These are phyloP conservation scores for Parotocinclus haroldoi DNA, from an alignment of 2,797 vertebrate species.

Conservation along the genomic window DNA sequence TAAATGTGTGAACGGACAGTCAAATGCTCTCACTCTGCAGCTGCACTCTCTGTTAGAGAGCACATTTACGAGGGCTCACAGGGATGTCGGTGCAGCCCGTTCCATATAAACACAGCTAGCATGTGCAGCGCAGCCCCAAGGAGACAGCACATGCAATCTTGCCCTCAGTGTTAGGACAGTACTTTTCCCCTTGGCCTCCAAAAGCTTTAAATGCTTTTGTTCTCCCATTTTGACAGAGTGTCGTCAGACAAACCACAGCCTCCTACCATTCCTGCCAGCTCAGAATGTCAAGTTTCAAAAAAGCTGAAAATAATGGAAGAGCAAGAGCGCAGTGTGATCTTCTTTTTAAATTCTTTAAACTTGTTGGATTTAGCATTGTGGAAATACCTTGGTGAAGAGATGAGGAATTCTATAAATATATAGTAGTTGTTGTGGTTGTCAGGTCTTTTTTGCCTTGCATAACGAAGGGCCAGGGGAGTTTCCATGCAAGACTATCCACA, in stretches of 20 bases:
- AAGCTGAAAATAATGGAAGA: constrained; percentile 24
- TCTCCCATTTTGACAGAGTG: constrained; percentile 35
- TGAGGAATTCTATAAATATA: constrained; percentile 7
- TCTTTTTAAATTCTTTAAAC: constrained; percentile 22
- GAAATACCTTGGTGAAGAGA: constrained; percentile 13
- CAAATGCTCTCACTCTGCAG: constrained; percentile 55
- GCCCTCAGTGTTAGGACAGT: constrained; percentile 36
- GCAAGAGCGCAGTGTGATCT: neutral
- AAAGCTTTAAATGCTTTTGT: constrained; percentile 40
- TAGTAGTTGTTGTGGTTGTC: constrained; percentile 11
- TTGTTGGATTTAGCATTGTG: constrained; percentile 2
- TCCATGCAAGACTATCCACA: constrained; percentile 8
- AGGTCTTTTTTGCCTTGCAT: constrained; percentile 15
- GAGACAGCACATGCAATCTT: constrained; percentile 26
- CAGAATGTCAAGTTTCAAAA: constrained; percentile 28
- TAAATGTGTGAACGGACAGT: constrained; percentile 45
- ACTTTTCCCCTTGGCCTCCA: constrained; percentile 28
- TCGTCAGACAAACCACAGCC: constrained; percentile 29
- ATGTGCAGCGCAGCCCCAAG: constrained; percentile 33
- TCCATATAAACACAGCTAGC: constrained; percentile 40
- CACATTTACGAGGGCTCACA: constrained; percentile 63
- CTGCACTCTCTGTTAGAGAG: constrained; percentile 65
- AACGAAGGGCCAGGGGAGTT: neutral
- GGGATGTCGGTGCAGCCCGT: constrained; percentile 60
- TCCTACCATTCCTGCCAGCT: constrained; percentile 29